Evolutionary conservation across 2,113 vertebrate genomes (phyloP).

Genomic region (Albula glossodonta): DNA sequence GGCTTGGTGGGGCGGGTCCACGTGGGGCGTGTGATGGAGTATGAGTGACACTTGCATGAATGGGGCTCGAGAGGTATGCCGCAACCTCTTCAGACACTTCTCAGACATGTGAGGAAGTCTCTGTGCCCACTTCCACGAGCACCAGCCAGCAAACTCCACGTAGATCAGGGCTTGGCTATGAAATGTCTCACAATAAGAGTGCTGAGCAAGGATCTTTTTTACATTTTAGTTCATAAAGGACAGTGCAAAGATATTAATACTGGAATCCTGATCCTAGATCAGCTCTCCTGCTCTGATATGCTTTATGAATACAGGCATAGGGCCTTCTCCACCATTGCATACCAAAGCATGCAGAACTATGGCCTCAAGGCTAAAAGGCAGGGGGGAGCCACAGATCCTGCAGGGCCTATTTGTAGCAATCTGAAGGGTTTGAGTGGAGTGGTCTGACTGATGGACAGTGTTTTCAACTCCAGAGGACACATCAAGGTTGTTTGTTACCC

Average conservation of each 20-base stretch:
- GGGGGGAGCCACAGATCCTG: background rate
- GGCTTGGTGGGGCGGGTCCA: conserved; percentile 37
- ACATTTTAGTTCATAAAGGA: too few relatives aligned
- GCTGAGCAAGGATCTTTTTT: too few relatives aligned
- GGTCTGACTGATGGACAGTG: background rate
- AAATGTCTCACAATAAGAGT: too few relatives aligned
- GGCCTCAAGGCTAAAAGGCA: background rate
- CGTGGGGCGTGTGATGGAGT: conserved; percentile 34
- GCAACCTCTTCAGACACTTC: background rate
- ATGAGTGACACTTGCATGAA: conserved; percentile 31
- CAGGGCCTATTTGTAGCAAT: background rate
- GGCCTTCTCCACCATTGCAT: background rate
- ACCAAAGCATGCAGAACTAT: background rate
- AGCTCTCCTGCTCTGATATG: too few relatives aligned
- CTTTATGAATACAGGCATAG: too few relatives aligned
- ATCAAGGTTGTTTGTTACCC: background rate
- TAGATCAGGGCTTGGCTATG: background rate
- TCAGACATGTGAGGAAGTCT: background rate
- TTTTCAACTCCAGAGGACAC: too few relatives aligned
- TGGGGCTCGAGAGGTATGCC: too few relatives aligned
- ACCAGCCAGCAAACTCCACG: background rate
- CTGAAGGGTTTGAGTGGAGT: background rate
- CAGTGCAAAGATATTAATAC: too few relatives aligned
- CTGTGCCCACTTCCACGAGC: background rate
- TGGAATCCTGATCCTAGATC: too few relatives aligned